Conservation (phyloP, 2,113 vertebrate genomes). For the Sisor rabdophorus region DNA sequence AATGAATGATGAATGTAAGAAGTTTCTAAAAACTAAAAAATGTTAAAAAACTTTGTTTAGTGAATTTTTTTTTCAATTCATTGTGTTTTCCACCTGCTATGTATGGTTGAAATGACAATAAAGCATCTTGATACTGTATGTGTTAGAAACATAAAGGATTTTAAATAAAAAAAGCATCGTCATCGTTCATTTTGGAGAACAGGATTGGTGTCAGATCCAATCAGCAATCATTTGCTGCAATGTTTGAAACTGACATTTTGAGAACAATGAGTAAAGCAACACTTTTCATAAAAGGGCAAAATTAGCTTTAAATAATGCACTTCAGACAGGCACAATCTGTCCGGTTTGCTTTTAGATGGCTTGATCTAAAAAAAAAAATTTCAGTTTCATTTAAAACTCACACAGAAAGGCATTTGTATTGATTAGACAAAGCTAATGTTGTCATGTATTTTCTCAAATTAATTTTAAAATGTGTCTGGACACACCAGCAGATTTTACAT, state of each 20-base stretch:
- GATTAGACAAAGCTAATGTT: conserved; percentile 17
- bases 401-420: conserved; percentile 2
- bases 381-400: not conserved
- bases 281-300: conserved; percentile 5
- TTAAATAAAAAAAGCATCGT: not conserved
- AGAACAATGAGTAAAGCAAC: not conserved
- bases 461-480: too few relatives aligned
- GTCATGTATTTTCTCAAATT: not conserved
- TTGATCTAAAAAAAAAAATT: conserved; percentile 4
- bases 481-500: too few relatives aligned
- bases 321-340: not conserved
- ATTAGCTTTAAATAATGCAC: conserved; percentile 7
- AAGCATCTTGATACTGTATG: too few relatives aligned
- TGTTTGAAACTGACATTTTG: not conserved
- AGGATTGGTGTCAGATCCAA: not conserved
- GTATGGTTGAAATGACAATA: too few relatives aligned
- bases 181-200: not conserved
- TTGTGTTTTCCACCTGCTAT: too few relatives aligned
- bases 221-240: not conserved
- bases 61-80: too few relatives aligned
- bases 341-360: conserved; percentile 11
- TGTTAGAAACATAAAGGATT: too few relatives aligned
- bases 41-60: too few relatives aligned
- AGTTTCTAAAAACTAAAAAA: too few relatives aligned
- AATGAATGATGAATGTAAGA: too few relatives aligned